phyloP scores from a whole-genome alignment of 1,140 invertebrate species.

The Drosophila pruinosa region DNA sequence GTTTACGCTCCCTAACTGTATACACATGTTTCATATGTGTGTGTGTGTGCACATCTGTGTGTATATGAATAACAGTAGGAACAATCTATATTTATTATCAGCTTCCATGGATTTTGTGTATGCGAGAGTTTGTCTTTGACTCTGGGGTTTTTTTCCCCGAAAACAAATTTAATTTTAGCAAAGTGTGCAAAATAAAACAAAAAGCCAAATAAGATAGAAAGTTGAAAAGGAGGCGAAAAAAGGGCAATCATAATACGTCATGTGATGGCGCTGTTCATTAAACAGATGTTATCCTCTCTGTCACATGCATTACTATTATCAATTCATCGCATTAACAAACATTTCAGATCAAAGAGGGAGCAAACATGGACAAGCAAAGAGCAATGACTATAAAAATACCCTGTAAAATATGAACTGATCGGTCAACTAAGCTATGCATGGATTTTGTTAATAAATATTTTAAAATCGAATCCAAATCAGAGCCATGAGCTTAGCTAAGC shows the following conservation, averaged over 20 bases:
- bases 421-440: background rate
- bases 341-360: background rate
- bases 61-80: background rate
- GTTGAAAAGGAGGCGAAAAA: background rate
- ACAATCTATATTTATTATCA: slow-evolving; percentile 26
- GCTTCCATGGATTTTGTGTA: slow-evolving; percentile 11
- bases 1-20: slow-evolving; percentile 36
- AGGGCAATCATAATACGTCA: slow-evolving; percentile 13
- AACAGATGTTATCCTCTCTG: slow-evolving; percentile 42
- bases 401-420: background rate
- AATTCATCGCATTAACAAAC: slow-evolving; percentile 13
- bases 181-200: slow-evolving; percentile 44
- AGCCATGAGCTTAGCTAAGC: background rate
- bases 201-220: background rate
- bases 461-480: too few species aligned
- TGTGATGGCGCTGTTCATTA: slow-evolving; percentile 22
- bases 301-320: slow-evolving; percentile 18
- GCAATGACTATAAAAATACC: background rate
- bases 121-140: slow-evolving; percentile 3
- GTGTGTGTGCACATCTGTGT: background rate
- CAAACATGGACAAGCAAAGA: background rate
- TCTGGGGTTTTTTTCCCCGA: slow-evolving; percentile 42
- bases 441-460: background rate
- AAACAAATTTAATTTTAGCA: slow-evolving; percentile 47
- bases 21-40: background rate